phyloP scores from a whole-genome alignment of 2,113 vertebrate genomes.

The Actenoides lindsayi region DNA sequence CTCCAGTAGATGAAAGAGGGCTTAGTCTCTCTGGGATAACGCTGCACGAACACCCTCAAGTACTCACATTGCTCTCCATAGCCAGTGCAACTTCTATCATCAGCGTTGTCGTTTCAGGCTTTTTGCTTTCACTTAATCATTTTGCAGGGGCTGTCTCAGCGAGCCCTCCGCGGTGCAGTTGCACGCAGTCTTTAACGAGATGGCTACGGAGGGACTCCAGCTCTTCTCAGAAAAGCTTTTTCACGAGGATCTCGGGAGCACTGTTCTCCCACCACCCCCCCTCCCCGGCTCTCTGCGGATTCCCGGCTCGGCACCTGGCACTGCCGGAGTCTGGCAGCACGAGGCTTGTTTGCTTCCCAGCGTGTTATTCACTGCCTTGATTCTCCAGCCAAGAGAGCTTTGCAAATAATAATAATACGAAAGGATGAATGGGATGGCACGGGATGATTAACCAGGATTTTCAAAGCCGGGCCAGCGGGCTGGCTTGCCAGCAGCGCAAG shows the following conservation, averaged over 20 bases:
- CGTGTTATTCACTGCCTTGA: background rate
- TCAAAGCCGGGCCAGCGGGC: background rate
- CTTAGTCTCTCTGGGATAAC: background rate
- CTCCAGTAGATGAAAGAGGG: background rate
- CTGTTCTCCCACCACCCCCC: background rate
- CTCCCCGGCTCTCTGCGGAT: fast-evolving
- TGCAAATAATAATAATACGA: background rate
- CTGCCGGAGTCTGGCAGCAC: background rate
- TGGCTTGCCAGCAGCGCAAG: background rate
- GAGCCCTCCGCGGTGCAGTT: background rate
- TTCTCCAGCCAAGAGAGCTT: constrained; percentile 39
- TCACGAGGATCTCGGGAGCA: background rate
- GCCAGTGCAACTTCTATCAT: no score
- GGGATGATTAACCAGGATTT: constrained; percentile 3
- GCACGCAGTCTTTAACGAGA: background rate
- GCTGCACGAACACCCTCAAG: background rate
- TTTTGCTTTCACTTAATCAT: background rate
- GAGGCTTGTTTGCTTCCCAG: background rate
- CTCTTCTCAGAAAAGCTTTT: background rate
- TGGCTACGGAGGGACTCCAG: background rate
- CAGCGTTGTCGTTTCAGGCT: background rate
- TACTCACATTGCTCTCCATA: background rate
- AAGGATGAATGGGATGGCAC: constrained; percentile 6
- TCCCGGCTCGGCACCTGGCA: background rate
- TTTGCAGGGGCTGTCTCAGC: background rate